phyloP scores from a whole-genome alignment of 2,113 vertebrate species.

The Hucho hucho region DNA sequence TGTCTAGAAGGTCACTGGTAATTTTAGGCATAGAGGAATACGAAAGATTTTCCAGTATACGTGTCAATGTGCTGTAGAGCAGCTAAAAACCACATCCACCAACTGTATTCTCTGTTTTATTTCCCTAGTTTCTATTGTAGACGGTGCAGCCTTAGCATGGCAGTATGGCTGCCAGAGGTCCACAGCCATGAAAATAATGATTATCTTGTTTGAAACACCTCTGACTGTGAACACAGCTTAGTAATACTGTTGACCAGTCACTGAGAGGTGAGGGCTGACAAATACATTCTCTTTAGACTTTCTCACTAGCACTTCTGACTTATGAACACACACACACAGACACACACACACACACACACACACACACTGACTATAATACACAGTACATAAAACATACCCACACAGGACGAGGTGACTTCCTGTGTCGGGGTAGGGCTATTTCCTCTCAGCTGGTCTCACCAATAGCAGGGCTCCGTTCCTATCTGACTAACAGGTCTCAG shows the following conservation, averaged over 20 bases:
- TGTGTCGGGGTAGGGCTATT: background rate
- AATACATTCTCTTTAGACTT: background rate
- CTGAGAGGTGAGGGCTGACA: conserved; percentile 11
- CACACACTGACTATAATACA: background rate
- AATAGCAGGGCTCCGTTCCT: conserved; percentile 13
- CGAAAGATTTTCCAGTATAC: background rate
- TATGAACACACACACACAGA: conserved; percentile 8
- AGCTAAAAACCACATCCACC: conserved; percentile 28
- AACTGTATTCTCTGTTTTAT: conserved; percentile 17
- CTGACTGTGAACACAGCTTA: conserved; percentile 4
- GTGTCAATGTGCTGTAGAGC: background rate
- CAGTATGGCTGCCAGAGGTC: background rate
- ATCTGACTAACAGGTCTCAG: conserved; percentile 2
- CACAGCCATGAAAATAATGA: conserved; percentile 24
- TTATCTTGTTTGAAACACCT: conserved; percentile 20
- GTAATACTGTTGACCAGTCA: conserved; percentile 15
- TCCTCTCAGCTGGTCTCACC: conserved; percentile 16
- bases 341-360: conserved; percentile 2
- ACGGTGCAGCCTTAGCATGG: background rate
- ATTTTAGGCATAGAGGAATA: background rate
- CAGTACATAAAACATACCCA: background rate
- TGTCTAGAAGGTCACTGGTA: conserved; percentile 4
- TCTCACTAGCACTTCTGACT: background rate
- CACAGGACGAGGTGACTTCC: conserved; percentile 26
- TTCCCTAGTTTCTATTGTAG: background rate